These are phyloP conservation scores for Heliothis subflexa DNA, from an alignment of 1,140 invertebrate species.

Conservation along the genomic window DNA sequence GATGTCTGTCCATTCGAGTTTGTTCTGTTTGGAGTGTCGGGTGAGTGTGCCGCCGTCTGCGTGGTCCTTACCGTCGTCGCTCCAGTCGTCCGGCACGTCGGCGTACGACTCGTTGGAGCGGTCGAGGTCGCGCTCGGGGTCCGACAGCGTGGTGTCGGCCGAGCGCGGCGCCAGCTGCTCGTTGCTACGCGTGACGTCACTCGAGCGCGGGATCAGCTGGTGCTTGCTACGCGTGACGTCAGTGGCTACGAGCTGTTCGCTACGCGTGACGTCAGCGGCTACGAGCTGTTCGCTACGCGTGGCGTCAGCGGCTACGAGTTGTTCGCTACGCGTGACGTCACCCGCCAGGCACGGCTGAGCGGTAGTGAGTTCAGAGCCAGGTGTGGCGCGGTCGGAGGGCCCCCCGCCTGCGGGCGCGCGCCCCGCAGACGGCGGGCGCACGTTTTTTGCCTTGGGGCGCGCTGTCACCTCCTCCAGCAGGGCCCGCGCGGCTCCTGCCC, in stretches of 20 bases:
- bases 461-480: slow-evolving; percentile 74
- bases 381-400: slow-evolving; percentile 65
- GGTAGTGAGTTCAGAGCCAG: slow-evolving; percentile 48
- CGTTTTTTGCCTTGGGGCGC: slow-evolving; percentile 81
- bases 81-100: slow-evolving; percentile 73
- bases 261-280: slow-evolving; percentile 59
- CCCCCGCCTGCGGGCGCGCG: slow-evolving; percentile 78
- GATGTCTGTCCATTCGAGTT: slow-evolving; percentile 71
- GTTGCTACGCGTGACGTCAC: slow-evolving; percentile 65
- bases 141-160: slow-evolving; percentile 70
- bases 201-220: not conserved
- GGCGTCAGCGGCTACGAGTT: not conserved
- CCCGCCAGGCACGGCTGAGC: slow-evolving; percentile 49
- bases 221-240: slow-evolving; percentile 21
- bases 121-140: slow-evolving; percentile 73
- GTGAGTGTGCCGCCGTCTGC: slow-evolving; percentile 37
- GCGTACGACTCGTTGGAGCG: slow-evolving; percentile 84
- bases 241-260: slow-evolving; percentile 44
- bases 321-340: slow-evolving; percentile 23
- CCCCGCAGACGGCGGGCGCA: slow-evolving; percentile 79
- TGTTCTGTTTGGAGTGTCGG: slow-evolving; percentile 46
- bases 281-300: slow-evolving; percentile 74
- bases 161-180: slow-evolving; percentile 76
- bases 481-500: slow-evolving; percentile 67
- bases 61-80: slow-evolving; percentile 58